Evolutionary conservation across 2,113 vertebrate species (phyloP).

Genomic region (Chitala chitala): DNA sequence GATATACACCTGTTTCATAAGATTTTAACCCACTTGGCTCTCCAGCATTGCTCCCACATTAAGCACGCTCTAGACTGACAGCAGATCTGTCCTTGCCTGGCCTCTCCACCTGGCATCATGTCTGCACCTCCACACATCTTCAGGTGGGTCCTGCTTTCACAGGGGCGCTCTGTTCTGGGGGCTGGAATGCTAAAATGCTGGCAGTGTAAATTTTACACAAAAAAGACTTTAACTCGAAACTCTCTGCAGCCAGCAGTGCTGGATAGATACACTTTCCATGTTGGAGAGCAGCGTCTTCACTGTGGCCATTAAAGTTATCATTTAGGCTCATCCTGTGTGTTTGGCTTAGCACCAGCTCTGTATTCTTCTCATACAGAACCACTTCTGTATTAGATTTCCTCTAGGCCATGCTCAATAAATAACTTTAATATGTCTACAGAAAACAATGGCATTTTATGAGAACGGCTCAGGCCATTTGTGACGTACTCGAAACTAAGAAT

Average conservation of each 20-base stretch:
- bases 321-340: constrained; percentile 48
- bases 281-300: neutral
- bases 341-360: constrained; percentile 59
- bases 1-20: too few species aligned
- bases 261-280: too few species aligned
- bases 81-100: neutral
- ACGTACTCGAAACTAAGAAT: constrained; percentile 45
- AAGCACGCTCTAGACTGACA: too few species aligned
- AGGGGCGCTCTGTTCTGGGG: neutral
- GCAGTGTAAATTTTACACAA: neutral
- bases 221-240: neutral
- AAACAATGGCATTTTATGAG: constrained; percentile 69
- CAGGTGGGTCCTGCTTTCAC: constrained; percentile 5
- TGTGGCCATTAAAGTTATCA: neutral
- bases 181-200: neutral
- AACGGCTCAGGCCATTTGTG: constrained; percentile 44
- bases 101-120: neutral
- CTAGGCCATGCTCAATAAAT: constrained; percentile 78
- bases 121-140: neutral
- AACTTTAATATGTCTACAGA: constrained; percentile 88
- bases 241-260: neutral
- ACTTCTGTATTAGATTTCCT: constrained; percentile 64
- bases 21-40: too few species aligned
- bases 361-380: constrained; percentile 71
- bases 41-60: too few species aligned